Evolutionary conservation across 1,140 invertebrate genomes (phyloP), one percentile per base, ranked within the genome.

Genomic region (Eupristina koningsbergeri): DNA sequence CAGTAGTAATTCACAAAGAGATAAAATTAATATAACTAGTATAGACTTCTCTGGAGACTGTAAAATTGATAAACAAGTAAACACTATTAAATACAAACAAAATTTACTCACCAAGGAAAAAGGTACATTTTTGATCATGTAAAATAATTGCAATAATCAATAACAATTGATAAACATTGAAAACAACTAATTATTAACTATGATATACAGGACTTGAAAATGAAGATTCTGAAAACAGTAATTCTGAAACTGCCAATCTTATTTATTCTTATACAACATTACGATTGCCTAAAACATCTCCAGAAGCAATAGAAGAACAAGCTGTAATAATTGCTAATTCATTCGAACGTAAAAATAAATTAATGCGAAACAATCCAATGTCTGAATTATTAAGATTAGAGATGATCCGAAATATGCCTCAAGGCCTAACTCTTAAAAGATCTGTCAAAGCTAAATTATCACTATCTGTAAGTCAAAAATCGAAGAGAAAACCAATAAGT

Each of bases 361-460:
- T 95, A 2, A 95, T 95, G 94, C 93, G 94, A 86, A 92, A 95
- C 87, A 93, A 93, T 87, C 93, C 93, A 0, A 86, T 92, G 6
- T 92, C 94, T 0, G 93, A 95, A 85, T 92, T 93, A 85, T 87
- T 94, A 29, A 91, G 94, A 85, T 92, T 94, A 63, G 93, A 95
- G 85, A 93, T 94, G 1, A 88, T 95, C 64, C 91, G 93, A 81
- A 93, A 94, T 64, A 93, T 95, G 87, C 94, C 95, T 0, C 94
- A 95, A 87, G 93, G 93, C 50, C 88, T 96, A 75, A 94, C 94
- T 7, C 92, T 95, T 75, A 96, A 95, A 88, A 92, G 94, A 83
- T 91, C 91, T 58, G 93, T 95, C 0, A 94, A 94, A 85, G 92
- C 91, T 34, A 94, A 94, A 87, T 87, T 95, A n/a, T 92, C 93